Base-by-base conservation (phyloP, 2,888 invertebrate genomes). In the Dastarcus helophoroides region DNA sequence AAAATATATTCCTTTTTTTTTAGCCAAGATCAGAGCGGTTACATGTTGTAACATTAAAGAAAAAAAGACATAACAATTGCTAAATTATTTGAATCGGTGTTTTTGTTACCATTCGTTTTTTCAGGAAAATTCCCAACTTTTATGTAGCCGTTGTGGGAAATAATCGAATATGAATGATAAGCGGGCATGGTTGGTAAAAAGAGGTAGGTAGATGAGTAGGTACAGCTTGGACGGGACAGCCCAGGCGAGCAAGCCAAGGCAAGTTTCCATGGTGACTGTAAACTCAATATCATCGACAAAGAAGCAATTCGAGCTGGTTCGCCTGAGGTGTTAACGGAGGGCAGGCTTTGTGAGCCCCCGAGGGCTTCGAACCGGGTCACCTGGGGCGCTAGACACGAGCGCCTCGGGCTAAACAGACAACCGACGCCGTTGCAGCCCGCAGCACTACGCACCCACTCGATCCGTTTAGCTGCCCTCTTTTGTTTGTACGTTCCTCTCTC, bases 241-340 rank as follows among this genome's bases (percentile, higher is more conserved):
- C 6, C 19, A 17, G n/a, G 6, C 6, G 19, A 17, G n/a, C 19
- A 17, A 17, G 19, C n/a, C n/a, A 39, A 32, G 38, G 47, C 44
- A 35, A 40, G 51, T 56, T 45, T 42, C 54, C 51, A 54, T 53
- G 52, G 53, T 45, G 42, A 56, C 50, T 44, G 40, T 40, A 44
- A 53, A 55, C 53, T 53, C 54, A 51, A 53, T 54, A 54, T 53
- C 53, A 48, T 53, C 51, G 47, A 50, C 54, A 54, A 49, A 53
- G 52, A 53, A 53, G 50, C 50, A 51, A 52, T 53, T 51, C 50
- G 43, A 37, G 35, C 38, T 35, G 29, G 42, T 32, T 19, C 32
- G 42, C 45, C 39, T 15, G 26, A 8, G 41, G 43, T 40, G 12
- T 13, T 25, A 29, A 38, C 38, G 36, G 44, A 42, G 42, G 42